phyloP scores from a whole-genome alignment of 2,797 vertebrate species.

The Anomalospiza imberbis region DNA sequence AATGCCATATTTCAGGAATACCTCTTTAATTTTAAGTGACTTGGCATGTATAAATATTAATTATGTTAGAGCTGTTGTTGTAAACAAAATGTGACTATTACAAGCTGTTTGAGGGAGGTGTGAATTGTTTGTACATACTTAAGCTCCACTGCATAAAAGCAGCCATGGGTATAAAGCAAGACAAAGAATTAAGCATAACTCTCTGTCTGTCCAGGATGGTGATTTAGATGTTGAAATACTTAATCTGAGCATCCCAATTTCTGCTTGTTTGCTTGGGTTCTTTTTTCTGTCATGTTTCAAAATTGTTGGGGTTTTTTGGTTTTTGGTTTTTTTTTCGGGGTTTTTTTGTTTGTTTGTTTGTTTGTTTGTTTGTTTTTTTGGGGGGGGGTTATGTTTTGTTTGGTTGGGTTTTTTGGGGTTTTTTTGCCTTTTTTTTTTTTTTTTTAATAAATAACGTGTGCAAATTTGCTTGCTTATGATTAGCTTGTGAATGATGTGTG shows the following conservation, averaged over 20 bases:
- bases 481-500: background rate
- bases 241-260: background rate
- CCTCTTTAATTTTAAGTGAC: background rate
- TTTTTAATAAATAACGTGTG: background rate
- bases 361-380: background rate
- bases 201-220: background rate
- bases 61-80: background rate
- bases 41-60: background rate
- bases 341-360: background rate
- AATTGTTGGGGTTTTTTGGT: background rate
- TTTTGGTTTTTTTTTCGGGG: background rate
- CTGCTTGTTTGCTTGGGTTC: background rate
- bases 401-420: background rate
- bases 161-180: background rate
- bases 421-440: background rate
- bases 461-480: background rate
- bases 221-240: background rate
- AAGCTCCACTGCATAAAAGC: background rate
- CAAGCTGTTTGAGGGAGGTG: background rate
- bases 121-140: background rate
- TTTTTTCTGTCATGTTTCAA: background rate
- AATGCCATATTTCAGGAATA: background rate
- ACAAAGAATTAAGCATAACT: background rate
- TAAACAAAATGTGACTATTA: background rate
- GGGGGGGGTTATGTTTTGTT: too few species aligned